These are phyloP conservation scores for Hippocampus abdominalis DNA, from an alignment of 2,113 vertebrate genomes.

Conservation along the genomic window DNA sequence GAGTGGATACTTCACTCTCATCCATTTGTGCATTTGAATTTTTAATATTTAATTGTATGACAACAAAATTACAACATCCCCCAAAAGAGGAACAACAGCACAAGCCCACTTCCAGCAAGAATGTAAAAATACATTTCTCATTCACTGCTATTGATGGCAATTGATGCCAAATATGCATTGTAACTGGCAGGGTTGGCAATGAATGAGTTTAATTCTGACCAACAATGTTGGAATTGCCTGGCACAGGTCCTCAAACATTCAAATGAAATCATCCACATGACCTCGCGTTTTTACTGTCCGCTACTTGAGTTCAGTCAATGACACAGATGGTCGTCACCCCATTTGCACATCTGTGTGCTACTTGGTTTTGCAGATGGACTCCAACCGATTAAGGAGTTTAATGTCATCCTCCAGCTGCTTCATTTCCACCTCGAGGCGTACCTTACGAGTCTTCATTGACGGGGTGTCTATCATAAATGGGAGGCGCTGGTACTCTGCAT, in stretches of 20 bases:
- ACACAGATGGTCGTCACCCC: not conserved
- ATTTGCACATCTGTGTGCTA: not conserved
- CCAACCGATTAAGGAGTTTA: constrained; percentile 3
- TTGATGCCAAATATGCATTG: too few species aligned
- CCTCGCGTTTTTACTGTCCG: not conserved
- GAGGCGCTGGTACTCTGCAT: constrained; percentile 5
- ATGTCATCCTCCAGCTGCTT: constrained; percentile 11
- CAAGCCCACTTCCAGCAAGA: not conserved
- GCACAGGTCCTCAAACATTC: not conserved
- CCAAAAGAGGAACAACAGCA: constrained; percentile 2
- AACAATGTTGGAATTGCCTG: not conserved
- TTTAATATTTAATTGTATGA: constrained; percentile 5
- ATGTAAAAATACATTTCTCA: not conserved
- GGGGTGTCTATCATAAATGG: constrained; percentile 1
- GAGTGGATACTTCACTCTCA: not conserved
- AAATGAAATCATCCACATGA: constrained; percentile 1
- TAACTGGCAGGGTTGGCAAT: too few species aligned
- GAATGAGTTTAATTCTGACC: not conserved
- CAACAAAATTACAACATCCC: not conserved
- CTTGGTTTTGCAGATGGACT: constrained; percentile 3
- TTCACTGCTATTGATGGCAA: not conserved
- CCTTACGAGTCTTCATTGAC: not conserved
- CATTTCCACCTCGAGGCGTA: constrained; percentile 6
- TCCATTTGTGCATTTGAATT: not conserved
- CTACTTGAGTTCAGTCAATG: not conserved